These are phyloP conservation scores for Tigriopus californicus DNA, from an alignment of 2,888 invertebrate genomes.

Conservation along the genomic window DNA sequence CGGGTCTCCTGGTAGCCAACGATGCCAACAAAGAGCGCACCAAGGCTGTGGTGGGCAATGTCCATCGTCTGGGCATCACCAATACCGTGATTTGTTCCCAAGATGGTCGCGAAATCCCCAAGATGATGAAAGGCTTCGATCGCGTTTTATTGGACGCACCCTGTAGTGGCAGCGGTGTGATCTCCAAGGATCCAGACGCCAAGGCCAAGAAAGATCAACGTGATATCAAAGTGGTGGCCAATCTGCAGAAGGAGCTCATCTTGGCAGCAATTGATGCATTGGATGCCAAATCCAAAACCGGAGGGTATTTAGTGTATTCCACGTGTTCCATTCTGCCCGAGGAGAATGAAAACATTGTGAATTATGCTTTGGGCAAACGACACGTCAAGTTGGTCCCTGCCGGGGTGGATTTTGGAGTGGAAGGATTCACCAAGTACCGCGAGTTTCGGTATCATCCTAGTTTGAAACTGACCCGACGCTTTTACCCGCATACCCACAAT, in stretches of 20 bases:
- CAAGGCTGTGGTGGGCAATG: constrained; percentile 84
- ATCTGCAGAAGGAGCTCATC: constrained; percentile 74
- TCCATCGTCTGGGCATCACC: constrained; percentile 83
- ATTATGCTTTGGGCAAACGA: constrained; percentile 63
- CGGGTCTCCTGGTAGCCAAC: constrained; percentile 86
- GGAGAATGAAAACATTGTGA: constrained; percentile 94
- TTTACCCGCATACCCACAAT: constrained; percentile 95
- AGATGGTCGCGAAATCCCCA: constrained; percentile 49
- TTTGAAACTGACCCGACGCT: constrained; percentile 64
- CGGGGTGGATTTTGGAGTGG: constrained; percentile 82
- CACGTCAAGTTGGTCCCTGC: constrained; percentile 77
- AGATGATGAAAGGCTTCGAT: constrained; percentile 78
- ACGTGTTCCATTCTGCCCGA: constrained; percentile 93
- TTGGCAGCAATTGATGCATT: constrained; percentile 91
- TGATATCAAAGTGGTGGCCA: constrained; percentile 76
- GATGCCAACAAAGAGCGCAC: constrained; percentile 75
- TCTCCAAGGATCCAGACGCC: constrained; percentile 89
- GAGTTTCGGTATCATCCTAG: constrained; percentile 69
- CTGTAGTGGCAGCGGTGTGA: constrained; percentile 93
- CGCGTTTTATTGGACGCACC: constrained; percentile 91
- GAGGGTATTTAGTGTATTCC: constrained; percentile 92
- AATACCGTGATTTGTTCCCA: constrained; percentile 75
- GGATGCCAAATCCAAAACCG: constrained; percentile 72
- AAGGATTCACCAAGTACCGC: constrained; percentile 76
- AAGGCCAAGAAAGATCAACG: constrained; percentile 75